Base-by-base conservation (phyloP, 2,113 vertebrate species). In the Hippocampus barbouri region DNA sequence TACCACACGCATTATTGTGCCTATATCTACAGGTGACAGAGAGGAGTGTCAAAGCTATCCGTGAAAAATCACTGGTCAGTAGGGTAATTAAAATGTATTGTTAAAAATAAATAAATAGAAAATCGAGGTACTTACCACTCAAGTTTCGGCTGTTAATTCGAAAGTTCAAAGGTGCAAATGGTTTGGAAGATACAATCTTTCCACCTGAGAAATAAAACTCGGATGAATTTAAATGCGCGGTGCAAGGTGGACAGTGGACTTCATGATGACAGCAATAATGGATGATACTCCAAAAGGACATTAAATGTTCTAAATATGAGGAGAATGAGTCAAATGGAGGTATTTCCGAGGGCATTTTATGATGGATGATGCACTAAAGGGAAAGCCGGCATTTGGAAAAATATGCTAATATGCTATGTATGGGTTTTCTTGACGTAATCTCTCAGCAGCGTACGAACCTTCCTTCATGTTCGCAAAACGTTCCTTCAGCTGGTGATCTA, bases 401-500 rank as follows among this genome's bases (percentile, higher is more conserved):
- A 12, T 51, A 51, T 18, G 16, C 43, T 14, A n/a, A 54, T n/a
- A 23, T 11, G 11, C 51, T 3, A 11, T 30, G 34, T 3, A 11
- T 30, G 34, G 34, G 14, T 40, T 63, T 71, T 30, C 49, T 40
- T 38, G 23, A 7, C 6, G 56, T 59, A 45, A 30, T 11, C 38
- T 12, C 30, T 0, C 56, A 12, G 1, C 2, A 11, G 18, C 57
- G 1, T 54, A 68, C 84, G 73, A 88, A 98, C 97, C 97, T 98
- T 99, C 97, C 93, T 99, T 99, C 97, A 98, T 98, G 88, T 99
- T 99, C 2, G 97, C 97, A 84, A 99, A 99, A 57, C 97, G 93
- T 82, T 99, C 97, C 94, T 99, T 99, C 93, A 99, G 93, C 88
- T 99, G 97, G 91, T 99, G 97, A 94, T 99, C 97, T 91, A 99